Conservation (phyloP, 2,888 invertebrate genomes). For the Octonoba sinensis region DNA sequence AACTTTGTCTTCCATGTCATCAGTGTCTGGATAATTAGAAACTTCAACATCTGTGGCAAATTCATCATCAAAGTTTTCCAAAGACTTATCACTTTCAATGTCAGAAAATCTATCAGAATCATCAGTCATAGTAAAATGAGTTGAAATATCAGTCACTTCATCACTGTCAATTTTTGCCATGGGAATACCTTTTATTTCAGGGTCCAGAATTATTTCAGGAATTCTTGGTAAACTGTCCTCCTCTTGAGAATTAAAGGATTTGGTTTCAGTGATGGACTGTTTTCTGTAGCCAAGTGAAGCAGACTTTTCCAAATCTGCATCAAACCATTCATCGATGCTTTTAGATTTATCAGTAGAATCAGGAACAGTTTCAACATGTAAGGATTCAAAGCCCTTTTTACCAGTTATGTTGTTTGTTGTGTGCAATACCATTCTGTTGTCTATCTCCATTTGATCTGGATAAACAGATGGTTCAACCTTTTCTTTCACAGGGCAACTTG, state of each 20-base stretch:
- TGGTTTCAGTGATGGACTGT: constrained; percentile 21
- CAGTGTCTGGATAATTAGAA: background rate
- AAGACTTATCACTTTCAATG: constrained; percentile 52
- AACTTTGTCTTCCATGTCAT: too few relatives aligned
- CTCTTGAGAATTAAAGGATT: constrained; percentile 23
- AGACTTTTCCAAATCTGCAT: constrained; percentile 21
- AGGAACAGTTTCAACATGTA: background rate
- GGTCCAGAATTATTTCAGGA: constrained; percentile 26
- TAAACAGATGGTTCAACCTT: too few relatives aligned
- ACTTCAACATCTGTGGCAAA: background rate
- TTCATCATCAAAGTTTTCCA: constrained; percentile 37
- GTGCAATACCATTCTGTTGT: too few relatives aligned
- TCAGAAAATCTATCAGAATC: constrained; percentile 58
- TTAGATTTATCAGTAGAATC: constrained; percentile 2
- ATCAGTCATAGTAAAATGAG: constrained; percentile 60
- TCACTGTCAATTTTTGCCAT: constrained; percentile 19
- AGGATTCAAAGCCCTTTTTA: background rate
- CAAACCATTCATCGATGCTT: constrained; percentile 28
- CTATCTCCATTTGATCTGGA: too few relatives aligned
- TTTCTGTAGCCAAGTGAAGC: background rate
- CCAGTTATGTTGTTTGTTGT: background rate
- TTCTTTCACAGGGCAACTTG: too few relatives aligned
- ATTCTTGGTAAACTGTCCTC: constrained; percentile 23
- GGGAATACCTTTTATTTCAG: constrained; percentile 9
- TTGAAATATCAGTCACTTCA: constrained; percentile 55